These are phyloP conservation scores for Sebastes hopkinsi DNA, from an alignment of 2,797 vertebrate genomes.

Conservation along the genomic window DNA sequence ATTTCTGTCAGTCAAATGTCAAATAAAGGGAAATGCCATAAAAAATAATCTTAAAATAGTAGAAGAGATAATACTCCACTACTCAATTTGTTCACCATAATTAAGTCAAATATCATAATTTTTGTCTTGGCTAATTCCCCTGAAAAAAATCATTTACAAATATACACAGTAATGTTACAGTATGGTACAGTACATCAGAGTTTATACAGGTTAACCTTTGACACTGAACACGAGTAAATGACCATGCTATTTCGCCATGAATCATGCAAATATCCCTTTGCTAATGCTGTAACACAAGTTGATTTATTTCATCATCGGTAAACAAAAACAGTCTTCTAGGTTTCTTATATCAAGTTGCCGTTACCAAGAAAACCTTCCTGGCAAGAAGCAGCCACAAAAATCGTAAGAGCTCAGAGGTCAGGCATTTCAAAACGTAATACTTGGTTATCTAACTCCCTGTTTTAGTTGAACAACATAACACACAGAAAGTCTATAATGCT, in stretches of 20 bases:
- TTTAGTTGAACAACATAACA: not conserved
- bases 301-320: not conserved
- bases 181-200: not conserved
- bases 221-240: not conserved
- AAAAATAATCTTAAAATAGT: not conserved
- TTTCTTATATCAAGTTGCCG: not conserved
- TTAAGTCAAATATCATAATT: not conserved
- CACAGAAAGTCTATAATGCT: not conserved
- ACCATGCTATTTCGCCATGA: not conserved
- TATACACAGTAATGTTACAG: not conserved
- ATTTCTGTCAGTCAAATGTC: not conserved
- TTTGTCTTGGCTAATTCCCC: not conserved
- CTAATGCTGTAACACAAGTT: not conserved
- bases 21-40: not conserved
- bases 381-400: not conserved
- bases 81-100: not conserved
- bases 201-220: not conserved
- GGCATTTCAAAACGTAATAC: not conserved
- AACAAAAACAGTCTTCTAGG: constrained; percentile 7
- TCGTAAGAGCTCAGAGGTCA: constrained; percentile 1
- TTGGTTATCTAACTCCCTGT: not conserved
- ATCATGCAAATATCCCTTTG: not conserved
- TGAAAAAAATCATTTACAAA: not conserved
- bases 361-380: constrained; percentile 1
- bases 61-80: not conserved